phyloP scores from a whole-genome alignment of 2,888 invertebrate species.

The Eledona agricola region DNA sequence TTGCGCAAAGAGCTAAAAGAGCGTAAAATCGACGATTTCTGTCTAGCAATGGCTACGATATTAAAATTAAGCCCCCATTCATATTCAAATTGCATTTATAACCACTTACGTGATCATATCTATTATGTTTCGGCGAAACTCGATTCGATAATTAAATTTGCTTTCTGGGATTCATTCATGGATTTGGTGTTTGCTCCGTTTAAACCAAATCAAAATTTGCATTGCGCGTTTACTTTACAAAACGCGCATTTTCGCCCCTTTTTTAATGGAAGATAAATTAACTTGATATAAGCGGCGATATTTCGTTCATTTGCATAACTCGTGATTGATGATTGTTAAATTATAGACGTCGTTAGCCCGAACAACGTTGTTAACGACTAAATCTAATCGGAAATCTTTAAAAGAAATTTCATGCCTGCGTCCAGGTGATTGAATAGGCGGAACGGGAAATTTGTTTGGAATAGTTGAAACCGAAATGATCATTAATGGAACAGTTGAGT shows the following conservation, averaged over 20 bases:
- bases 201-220: too few relatives aligned
- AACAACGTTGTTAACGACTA: constrained; percentile 17
- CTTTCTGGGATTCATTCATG: constrained; percentile 2
- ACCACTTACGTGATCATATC: constrained; percentile 41
- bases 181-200: too few relatives aligned
- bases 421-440: neutral
- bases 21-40: constrained; percentile 49
- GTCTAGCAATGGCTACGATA: constrained; percentile 45
- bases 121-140: constrained; percentile 27
- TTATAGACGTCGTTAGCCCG: constrained; percentile 25
- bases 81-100: constrained; percentile 46
- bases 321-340: constrained; percentile 25
- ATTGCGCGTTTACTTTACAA: constrained; percentile 11
- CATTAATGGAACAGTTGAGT: constrained; percentile 7
- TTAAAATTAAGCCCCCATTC: constrained; percentile 49
- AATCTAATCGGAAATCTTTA: constrained; percentile 17
- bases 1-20: constrained; percentile 49
- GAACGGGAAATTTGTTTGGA: constrained; percentile 1
- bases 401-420: constrained; percentile 14
- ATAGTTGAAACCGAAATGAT: constrained; percentile 4
- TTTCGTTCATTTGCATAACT: constrained; percentile 16
- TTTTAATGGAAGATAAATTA: constrained; percentile 14
- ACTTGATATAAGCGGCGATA: constrained; percentile 2
- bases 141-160: constrained; percentile 12
- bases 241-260: constrained; percentile 3